These are phyloP conservation scores for Folsomia candida DNA, from an alignment of 2,888 invertebrate genomes.

Conservation along the genomic window DNA sequence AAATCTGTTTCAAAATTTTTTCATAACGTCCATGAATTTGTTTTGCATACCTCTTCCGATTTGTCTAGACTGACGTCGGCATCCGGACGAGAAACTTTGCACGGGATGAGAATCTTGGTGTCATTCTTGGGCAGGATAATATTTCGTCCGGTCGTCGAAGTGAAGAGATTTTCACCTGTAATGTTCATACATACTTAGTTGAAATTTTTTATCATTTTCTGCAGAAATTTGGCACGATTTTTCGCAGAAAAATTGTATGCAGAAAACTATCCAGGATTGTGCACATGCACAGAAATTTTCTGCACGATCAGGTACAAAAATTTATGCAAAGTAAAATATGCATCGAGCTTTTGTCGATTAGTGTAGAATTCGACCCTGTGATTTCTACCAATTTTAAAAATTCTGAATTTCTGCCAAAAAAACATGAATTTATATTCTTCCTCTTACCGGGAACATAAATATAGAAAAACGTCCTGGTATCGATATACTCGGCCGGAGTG, in stretches of 20 bases:
- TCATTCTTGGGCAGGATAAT: constrained; percentile 42
- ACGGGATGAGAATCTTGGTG: constrained; percentile 39
- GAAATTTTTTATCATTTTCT: too few species aligned
- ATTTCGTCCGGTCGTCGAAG: constrained; percentile 32
- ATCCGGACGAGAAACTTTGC: constrained; percentile 45
- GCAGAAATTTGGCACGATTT: too few species aligned
- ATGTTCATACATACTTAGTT: too few species aligned
- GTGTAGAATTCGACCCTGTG: too few species aligned
- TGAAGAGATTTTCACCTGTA: constrained; percentile 41
- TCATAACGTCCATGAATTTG: neutral
- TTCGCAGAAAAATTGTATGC: too few species aligned
- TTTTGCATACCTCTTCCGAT: constrained; percentile 31
- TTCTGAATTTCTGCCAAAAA: neutral
- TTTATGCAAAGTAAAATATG: too few species aligned
- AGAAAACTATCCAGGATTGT: too few species aligned
- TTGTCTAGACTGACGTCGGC: constrained; percentile 41
- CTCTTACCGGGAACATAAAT: constrained; percentile 47
- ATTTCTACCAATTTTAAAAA: too few species aligned
- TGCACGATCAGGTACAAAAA: too few species aligned
- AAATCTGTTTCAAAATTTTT: neutral
- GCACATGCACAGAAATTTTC: too few species aligned
- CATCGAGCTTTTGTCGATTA: too few species aligned
- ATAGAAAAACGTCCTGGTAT: constrained; percentile 36
- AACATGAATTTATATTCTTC: too few species aligned
- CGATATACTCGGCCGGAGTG: constrained; percentile 32